phyloP scores from a whole-genome alignment of 2,797 vertebrate genomes.

The Sardinella longiceps region DNA sequence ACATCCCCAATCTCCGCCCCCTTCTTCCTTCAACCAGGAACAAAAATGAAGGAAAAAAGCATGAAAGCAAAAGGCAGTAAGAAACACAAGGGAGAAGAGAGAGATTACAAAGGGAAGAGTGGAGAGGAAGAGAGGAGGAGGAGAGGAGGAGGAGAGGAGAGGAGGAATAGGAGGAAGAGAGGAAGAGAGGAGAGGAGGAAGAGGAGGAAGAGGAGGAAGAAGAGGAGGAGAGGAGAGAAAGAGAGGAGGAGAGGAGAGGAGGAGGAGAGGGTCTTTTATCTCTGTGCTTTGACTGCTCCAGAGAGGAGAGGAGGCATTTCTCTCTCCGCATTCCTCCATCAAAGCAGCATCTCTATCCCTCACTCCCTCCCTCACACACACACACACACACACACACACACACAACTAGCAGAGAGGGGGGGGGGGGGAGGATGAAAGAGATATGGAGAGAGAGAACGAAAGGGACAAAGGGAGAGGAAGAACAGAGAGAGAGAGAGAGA shows the following conservation, averaged over 20 bases:
- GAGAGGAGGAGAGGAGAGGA: too few relatives aligned
- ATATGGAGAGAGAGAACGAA: too few relatives aligned
- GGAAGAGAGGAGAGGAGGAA: neutral
- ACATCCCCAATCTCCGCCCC: constrained; percentile 19
- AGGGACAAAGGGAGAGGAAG: too few relatives aligned
- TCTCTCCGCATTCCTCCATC: neutral
- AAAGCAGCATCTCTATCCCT: neutral
- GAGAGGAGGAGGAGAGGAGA: too few relatives aligned
- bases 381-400: neutral
- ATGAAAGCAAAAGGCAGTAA: constrained; percentile 36
- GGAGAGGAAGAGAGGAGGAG: too few relatives aligned
- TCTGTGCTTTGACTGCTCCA: neutral
- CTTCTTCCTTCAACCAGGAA: constrained; percentile 60
- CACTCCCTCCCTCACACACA: neutral
- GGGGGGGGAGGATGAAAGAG: too few relatives aligned
- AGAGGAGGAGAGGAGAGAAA: neutral
- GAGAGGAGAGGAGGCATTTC: neutral
- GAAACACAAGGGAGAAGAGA: neutral
- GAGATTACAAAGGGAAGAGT: too few relatives aligned
- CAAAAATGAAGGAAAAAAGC: too few relatives aligned
- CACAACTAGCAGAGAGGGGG: neutral
- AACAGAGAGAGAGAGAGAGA: too few relatives aligned
- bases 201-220: neutral
- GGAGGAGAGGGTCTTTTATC: neutral
- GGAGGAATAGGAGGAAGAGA: too few relatives aligned